phyloP scores from a whole-genome alignment of 2,888 invertebrate species.

The Aleiodes alternator region DNA sequence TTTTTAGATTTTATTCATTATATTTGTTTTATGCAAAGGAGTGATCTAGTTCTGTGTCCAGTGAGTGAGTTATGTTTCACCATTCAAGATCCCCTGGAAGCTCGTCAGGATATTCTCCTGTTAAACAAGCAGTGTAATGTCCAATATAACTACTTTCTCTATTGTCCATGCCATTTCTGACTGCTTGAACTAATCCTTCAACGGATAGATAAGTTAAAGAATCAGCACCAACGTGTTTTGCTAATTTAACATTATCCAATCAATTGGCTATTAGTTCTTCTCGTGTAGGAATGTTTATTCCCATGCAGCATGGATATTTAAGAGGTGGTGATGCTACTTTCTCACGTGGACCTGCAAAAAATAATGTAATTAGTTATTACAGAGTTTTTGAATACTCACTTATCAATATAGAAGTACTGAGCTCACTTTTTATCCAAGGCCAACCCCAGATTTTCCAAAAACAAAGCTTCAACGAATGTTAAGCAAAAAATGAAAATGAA shows the following conservation, averaged over 20 bases:
- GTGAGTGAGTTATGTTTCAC: slow-evolving; percentile 64
- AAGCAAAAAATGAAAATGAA: too few relatives aligned
- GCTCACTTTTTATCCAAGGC: too few relatives aligned
- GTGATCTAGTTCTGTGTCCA: too few relatives aligned
- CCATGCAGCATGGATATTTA: slow-evolving; percentile 98
- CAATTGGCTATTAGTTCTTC: slow-evolving; percentile 97
- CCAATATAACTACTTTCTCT: slow-evolving; percentile 85
- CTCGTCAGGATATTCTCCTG: slow-evolving; percentile 94
- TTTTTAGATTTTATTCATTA: too few relatives aligned
- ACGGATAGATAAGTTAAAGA: slow-evolving; percentile 94
- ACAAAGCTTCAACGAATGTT: too few relatives aligned
- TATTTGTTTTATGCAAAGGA: too few relatives aligned
- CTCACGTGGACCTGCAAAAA: slow-evolving; percentile 82
- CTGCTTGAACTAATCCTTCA: slow-evolving; percentile 91
- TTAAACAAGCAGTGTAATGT: slow-evolving; percentile 97
- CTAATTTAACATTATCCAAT: slow-evolving; percentile 86
- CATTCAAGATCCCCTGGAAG: slow-evolving; percentile 80
- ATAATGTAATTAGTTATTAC: slow-evolving; percentile 79
- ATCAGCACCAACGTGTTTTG: slow-evolving; percentile 93
- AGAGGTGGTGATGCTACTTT: slow-evolving; percentile 98
- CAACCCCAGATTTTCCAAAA: too few relatives aligned
- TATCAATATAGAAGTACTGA: too few relatives aligned
- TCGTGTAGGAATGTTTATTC: slow-evolving; percentile 98
- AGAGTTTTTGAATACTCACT: too few relatives aligned
- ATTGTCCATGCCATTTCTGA: slow-evolving; percentile 87